These are phyloP conservation scores for Calephelis perditalis DNA, from an alignment of 2,888 invertebrate genomes.

Conservation along the genomic window DNA sequence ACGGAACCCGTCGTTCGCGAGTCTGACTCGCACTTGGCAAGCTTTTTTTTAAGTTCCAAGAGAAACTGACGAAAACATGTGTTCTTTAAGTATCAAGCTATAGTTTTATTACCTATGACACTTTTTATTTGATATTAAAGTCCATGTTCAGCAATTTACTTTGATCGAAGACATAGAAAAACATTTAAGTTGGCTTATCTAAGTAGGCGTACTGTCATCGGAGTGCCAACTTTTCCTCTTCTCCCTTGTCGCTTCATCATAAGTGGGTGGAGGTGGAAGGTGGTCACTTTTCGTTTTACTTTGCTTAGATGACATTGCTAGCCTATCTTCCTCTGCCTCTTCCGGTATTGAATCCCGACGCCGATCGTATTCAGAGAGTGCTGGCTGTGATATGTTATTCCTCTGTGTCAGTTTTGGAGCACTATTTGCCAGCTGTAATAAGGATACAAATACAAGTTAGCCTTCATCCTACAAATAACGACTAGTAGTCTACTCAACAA, in stretches of 20 bases:
- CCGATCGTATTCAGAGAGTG: slow-evolving; percentile 76
- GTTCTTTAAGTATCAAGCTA: too few relatives aligned
- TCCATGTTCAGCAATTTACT: too few relatives aligned
- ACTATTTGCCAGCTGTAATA: slow-evolving; percentile 77
- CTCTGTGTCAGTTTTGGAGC: slow-evolving; percentile 79
- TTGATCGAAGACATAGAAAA: too few relatives aligned
- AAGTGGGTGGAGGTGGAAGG: slow-evolving; percentile 59
- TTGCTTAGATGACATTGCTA: slow-evolving; percentile 45
- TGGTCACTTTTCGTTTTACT: slow-evolving; percentile 60
- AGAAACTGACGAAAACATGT: too few relatives aligned
- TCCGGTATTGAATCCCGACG: slow-evolving; percentile 81
- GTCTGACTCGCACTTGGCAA: too few relatives aligned
- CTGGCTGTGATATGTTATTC: slow-evolving; percentile 80
- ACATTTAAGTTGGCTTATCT: slow-evolving; percentile 29
- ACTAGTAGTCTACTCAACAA: too few relatives aligned
- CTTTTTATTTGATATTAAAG: too few relatives aligned
- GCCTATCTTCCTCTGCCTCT: slow-evolving; percentile 71
- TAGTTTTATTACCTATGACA: too few relatives aligned
- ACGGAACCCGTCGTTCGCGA: too few relatives aligned
- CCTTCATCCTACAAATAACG: neutral
- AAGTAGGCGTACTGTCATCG: slow-evolving; percentile 68
- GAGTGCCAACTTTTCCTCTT: slow-evolving; percentile 74
- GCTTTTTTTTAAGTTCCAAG: too few relatives aligned
- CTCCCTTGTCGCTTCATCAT: slow-evolving; percentile 61
- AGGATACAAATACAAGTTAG: neutral